Percentiles rank a stretch among this genome's conserved stretches.
Conservation (phyloP, 2,797 vertebrate species). For the Aplochiton taeniatus region DNA sequence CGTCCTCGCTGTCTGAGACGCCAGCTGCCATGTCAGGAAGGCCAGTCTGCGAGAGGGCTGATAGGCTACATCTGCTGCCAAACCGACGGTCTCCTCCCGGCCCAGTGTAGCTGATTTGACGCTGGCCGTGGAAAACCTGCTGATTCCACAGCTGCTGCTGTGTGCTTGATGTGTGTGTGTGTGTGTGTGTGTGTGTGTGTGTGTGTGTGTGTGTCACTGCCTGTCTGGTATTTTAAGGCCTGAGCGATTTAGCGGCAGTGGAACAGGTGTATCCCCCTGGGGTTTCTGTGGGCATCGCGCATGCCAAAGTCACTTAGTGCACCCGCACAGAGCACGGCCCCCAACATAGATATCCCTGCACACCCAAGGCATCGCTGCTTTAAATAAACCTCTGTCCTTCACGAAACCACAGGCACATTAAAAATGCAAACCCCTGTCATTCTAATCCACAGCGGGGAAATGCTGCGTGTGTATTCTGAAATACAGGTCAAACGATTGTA, state of each 20-base stretch:
- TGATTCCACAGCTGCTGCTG: constrained; percentile 45
- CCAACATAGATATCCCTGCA: constrained; percentile 37
- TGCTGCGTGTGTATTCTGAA: constrained; percentile 10
- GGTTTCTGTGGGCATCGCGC: constrained; percentile 42
- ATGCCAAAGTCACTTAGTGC: not conserved
- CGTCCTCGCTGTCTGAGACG: constrained; percentile 2
- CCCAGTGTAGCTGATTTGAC: constrained; percentile 38
- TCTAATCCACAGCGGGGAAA: constrained; percentile 25
- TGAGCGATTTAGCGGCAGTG: constrained; percentile 64
- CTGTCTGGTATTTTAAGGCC: constrained; percentile 73
- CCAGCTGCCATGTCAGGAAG: constrained; percentile 5
- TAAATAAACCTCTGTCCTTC: constrained; percentile 48
- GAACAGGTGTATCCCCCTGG: constrained; percentile 63
- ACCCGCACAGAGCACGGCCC: constrained; percentile 45
- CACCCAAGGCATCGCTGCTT: constrained; percentile 51
- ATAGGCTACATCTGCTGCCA: constrained; percentile 11
- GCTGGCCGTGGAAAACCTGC: constrained; percentile 39
- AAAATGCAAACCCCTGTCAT: constrained; percentile 21
- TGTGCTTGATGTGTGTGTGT: constrained; percentile 5
- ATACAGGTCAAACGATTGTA: constrained; percentile 41
- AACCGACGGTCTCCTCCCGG: constrained; percentile 49
- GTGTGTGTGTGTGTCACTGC: constrained; percentile 52
- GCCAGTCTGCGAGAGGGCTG: constrained; percentile 6
- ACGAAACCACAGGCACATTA: constrained; percentile 47
- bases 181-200: constrained; percentile 11